Conservation (phyloP, 37 sponge, comb jelly and placozoan genomes). For the Eunapius fragilis region DNA sequence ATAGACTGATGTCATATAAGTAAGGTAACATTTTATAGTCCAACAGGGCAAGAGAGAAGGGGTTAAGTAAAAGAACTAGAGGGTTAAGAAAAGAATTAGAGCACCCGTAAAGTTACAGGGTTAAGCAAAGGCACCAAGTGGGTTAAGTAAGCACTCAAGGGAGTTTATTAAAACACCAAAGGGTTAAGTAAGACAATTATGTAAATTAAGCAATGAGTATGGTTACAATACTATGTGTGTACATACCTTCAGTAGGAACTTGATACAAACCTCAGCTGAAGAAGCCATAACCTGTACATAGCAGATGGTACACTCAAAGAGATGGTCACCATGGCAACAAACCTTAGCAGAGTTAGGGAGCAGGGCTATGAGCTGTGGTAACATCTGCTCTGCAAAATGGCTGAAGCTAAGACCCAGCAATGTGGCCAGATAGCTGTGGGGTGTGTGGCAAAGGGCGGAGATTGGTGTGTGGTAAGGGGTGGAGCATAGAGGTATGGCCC, state of each 20-base stretch:
- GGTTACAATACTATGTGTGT: background rate
- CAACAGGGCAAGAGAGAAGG: too few species aligned
- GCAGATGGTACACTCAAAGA: background rate
- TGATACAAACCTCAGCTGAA: conserved; percentile 68
- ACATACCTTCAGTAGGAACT: conserved; percentile 55
- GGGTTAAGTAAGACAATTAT: too few species aligned
- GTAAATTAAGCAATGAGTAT: background rate
- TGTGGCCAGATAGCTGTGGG: conserved; percentile 33
- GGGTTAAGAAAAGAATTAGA: too few species aligned
- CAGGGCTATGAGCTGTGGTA: conserved; percentile 66
- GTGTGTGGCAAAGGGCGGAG: too few species aligned
- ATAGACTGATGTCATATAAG: too few species aligned
- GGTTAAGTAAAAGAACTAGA: too few species aligned
- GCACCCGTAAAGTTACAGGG: too few species aligned
- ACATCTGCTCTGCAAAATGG: conserved; percentile 50
- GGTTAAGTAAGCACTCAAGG: too few species aligned
- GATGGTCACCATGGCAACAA: background rate
- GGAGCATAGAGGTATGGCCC: background rate
- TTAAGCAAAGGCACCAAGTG: too few species aligned
- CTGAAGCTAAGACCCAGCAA: conserved; percentile 38
- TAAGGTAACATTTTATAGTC: too few species aligned
- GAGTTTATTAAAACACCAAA: too few species aligned
- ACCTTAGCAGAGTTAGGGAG: conserved; percentile 80
- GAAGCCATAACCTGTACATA: conserved; percentile 64
- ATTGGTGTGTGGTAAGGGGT: background rate